phyloP scores from a whole-genome alignment of 2,113 vertebrate genomes.

The Coracopsis vasa region DNA sequence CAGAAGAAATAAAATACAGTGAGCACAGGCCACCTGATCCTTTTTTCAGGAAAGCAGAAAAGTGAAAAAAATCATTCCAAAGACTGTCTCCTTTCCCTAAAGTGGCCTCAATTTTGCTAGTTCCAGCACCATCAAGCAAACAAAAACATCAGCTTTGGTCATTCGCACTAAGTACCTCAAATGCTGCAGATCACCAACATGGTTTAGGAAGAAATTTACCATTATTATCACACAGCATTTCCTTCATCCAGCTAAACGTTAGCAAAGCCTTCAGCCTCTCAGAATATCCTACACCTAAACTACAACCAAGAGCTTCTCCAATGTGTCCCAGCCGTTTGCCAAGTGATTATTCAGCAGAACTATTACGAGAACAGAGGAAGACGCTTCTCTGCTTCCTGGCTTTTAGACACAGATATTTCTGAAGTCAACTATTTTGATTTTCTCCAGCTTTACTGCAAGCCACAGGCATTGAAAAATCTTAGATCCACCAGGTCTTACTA shows the following conservation, averaged over 20 bases:
- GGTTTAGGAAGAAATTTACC: background rate
- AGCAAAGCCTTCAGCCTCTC: background rate
- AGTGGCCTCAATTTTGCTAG: background rate
- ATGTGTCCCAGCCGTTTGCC: background rate
- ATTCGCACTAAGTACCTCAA: background rate
- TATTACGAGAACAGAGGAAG: background rate
- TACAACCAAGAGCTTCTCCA: background rate
- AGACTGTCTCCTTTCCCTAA: background rate
- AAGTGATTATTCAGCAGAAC: slow-evolving; percentile 43
- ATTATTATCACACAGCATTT: background rate
- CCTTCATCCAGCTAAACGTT: background rate
- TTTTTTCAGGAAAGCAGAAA: background rate
- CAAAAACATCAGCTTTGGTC: background rate
- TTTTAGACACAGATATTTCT: background rate
- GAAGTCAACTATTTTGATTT: background rate
- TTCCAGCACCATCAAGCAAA: background rate
- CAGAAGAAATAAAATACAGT: background rate
- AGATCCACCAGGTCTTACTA: background rate
- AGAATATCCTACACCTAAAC: background rate
- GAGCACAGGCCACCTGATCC: background rate
- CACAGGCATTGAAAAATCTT: background rate
- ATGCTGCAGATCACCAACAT: background rate
- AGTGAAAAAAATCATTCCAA: background rate
- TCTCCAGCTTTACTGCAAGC: background rate
- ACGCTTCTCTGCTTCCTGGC: background rate